Conservation (phyloP, 2,113 vertebrate genomes). For the Ictalurus punctatus region DNA sequence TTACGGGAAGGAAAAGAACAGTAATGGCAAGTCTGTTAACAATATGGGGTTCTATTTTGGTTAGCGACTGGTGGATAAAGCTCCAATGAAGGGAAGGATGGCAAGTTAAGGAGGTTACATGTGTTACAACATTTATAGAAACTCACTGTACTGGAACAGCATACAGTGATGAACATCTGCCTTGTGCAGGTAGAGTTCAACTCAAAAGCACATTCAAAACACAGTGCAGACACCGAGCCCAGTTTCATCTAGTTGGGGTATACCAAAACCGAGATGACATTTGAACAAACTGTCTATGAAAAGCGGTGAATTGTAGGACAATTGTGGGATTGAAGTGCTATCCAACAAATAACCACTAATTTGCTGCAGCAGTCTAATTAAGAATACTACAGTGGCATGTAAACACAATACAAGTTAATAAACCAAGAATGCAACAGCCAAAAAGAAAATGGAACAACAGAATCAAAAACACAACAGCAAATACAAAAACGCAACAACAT, state of each 20-base stretch:
- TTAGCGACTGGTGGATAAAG: constrained; percentile 19
- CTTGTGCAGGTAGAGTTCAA: constrained; percentile 14
- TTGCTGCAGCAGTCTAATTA: neutral
- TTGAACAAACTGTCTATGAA: neutral
- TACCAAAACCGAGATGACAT: neutral
- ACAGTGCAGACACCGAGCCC: neutral
- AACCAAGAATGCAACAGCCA: neutral
- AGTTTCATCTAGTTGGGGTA: neutral
- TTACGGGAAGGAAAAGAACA: constrained; percentile 55
- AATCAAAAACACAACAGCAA: neutral
- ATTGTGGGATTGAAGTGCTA: neutral
- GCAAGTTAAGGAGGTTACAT: constrained; percentile 28
- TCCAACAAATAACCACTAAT: neutral
- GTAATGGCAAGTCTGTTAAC: constrained; percentile 24
- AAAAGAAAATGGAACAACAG: neutral
- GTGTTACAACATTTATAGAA: constrained; percentile 38
- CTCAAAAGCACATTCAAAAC: constrained; percentile 9
- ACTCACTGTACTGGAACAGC: constrained; percentile 13
- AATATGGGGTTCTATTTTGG: constrained; percentile 25
- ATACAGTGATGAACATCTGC: constrained; percentile 29
- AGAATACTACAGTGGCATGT: neutral
- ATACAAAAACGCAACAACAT: neutral
- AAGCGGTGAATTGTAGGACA: neutral
- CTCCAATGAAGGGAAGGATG: constrained; percentile 3
- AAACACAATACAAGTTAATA: neutral